phyloP scores from a whole-genome alignment of 2,797 vertebrate genomes.

The Podargus strigoides region DNA sequence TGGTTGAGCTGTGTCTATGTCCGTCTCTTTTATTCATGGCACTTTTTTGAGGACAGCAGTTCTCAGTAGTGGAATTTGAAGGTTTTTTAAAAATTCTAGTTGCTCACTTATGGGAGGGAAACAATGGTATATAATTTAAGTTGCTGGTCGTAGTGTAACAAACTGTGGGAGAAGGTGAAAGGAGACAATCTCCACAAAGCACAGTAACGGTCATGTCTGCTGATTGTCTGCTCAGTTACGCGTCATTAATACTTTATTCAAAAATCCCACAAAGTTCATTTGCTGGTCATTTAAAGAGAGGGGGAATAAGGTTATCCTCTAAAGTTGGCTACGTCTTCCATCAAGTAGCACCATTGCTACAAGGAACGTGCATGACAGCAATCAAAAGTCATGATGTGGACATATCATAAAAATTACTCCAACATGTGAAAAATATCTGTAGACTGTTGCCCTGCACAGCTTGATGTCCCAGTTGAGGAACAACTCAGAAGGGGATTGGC shows the following conservation, averaged over 20 bases:
- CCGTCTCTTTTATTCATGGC: background rate
- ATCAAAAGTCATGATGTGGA: background rate
- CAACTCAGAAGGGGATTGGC: background rate
- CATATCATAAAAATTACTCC: background rate
- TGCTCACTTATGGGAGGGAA: background rate
- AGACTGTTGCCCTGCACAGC: background rate
- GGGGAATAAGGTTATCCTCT: background rate
- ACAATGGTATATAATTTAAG: background rate
- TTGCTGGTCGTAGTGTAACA: background rate
- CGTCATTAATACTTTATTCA: background rate
- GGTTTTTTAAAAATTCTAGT: background rate
- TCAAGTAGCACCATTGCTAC: background rate
- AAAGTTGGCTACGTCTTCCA: background rate
- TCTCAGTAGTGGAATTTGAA: background rate
- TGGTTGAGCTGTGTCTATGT: background rate
- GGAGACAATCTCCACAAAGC: background rate
- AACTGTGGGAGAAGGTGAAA: background rate
- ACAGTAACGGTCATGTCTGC: background rate
- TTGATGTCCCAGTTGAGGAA: background rate
- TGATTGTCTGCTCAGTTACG: background rate
- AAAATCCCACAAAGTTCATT: background rate
- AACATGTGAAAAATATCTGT: background rate
- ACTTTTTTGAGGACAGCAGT: background rate
- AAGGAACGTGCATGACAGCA: background rate
- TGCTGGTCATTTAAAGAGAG: background rate